Evolutionary conservation across 2,888 invertebrate genomes (phyloP).

Genomic region (Thelaira solivaga): DNA sequence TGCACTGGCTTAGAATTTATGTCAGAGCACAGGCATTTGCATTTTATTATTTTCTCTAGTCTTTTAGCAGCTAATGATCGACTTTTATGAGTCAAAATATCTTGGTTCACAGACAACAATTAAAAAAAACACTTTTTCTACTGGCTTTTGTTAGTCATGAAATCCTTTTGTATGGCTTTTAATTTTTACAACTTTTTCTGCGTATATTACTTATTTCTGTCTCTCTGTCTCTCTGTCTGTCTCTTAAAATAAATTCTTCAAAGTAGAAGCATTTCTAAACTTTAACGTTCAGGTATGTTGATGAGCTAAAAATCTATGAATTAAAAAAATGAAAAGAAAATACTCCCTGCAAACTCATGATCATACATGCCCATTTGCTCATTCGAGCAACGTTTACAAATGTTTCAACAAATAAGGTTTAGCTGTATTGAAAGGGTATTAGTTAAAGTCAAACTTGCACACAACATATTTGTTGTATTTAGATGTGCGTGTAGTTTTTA

Average conservation of each 20-base stretch:
- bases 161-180: conserved; percentile 46
- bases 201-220: no score
- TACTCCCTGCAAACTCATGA: conserved; percentile 34
- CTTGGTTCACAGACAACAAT: not conserved
- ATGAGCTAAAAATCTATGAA: conserved; percentile 58
- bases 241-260: conserved; percentile 46
- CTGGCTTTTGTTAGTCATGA: conserved; percentile 23
- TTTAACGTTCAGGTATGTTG: conserved; percentile 47
- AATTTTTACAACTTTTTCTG: conserved; percentile 24
- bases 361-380: conserved; percentile 25
- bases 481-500: not conserved
- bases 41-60: conserved; percentile 49
- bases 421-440: not conserved
- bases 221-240: no score
- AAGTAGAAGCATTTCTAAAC: conserved; percentile 50
- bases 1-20: conserved; percentile 15
- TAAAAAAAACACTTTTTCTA: conserved; percentile 9
- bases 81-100: conserved; percentile 52
- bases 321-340: conserved; percentile 51
- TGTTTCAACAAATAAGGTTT: conserved; percentile 31
- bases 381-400: conserved; percentile 27
- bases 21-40: conserved; percentile 40
- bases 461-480: no score
- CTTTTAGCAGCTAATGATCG: conserved; percentile 57
- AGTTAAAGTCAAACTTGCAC: not conserved